Evolutionary conservation across 2,888 invertebrate species (phyloP).

Genomic region (Chrysina gloriosa): DNA sequence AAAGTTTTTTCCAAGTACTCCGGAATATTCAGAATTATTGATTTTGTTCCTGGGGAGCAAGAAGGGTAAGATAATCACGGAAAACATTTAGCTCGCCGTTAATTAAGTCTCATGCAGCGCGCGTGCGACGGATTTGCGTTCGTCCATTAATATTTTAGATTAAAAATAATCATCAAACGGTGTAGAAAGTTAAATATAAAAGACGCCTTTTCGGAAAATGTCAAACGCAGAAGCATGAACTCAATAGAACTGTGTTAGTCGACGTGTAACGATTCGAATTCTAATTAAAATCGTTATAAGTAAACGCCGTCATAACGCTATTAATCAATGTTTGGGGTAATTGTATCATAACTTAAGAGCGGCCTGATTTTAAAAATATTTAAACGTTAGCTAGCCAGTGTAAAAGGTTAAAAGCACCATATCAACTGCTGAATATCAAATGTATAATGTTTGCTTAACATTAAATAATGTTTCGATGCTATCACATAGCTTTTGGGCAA

Average conservation of each 20-base stretch:
- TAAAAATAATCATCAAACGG: conserved; percentile 41
- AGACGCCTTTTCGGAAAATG: conserved; percentile 38
- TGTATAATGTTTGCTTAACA: too few species aligned
- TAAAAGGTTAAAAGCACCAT: too few species aligned
- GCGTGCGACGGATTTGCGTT: conserved; percentile 12
- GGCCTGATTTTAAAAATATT: too few species aligned
- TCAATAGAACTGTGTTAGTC: background rate
- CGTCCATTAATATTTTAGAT: conserved; percentile 41
- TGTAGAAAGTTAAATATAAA: conserved; percentile 44
- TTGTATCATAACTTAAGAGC: too few species aligned
- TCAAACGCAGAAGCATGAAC: conserved; percentile 38
- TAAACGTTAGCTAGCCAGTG: too few species aligned
- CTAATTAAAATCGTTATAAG: conserved; percentile 40
- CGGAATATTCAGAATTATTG: conserved; percentile 9
- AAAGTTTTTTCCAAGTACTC: conserved; percentile 8
- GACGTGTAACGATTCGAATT: conserved; percentile 36
- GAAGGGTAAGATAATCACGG: conserved; percentile 31
- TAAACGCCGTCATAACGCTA: conserved; percentile 5
- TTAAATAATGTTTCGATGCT: too few species aligned
- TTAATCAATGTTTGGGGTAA: conserved; percentile 34
- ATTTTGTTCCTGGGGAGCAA: background rate
- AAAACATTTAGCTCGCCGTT: conserved; percentile 35
- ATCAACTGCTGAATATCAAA: too few species aligned
- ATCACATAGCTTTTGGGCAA: too few species aligned
- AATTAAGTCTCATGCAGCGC: conserved; percentile 27